These are phyloP conservation scores for Atrina japonica DNA, from an alignment of 2,888 invertebrate species.

Conservation along the genomic window DNA sequence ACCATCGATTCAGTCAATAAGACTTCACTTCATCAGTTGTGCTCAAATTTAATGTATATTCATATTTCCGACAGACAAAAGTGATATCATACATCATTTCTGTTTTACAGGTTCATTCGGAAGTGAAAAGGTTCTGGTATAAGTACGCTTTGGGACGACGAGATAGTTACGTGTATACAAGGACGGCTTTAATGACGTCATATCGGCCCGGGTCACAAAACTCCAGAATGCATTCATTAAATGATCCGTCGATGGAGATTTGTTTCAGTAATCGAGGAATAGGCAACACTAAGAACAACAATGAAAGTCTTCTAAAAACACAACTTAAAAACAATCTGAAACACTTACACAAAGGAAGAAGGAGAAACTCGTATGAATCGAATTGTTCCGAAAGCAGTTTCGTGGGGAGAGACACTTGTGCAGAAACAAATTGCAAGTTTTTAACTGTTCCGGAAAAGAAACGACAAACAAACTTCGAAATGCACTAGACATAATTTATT, in stretches of 20 bases:
- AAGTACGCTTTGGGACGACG: conserved; percentile 38
- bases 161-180: conserved; percentile 40
- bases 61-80: too few relatives aligned
- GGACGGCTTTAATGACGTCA: conserved; percentile 38
- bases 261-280: not conserved
- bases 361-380: not conserved
- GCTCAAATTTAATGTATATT: too few relatives aligned
- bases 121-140: conserved; percentile 37
- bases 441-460: conserved; percentile 9
- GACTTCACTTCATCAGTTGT: too few relatives aligned
- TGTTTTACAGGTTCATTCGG: conserved; percentile 36
- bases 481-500: too few relatives aligned
- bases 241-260: conserved; percentile 15
- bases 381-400: not conserved
- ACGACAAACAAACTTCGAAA: not conserved
- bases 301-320: not conserved
- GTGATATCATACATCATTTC: too few relatives aligned
- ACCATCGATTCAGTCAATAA: too few relatives aligned
- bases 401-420: conserved; percentile 6
- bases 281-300: conserved; percentile 1
- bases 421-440: conserved; percentile 18
- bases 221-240: conserved; percentile 22
- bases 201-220: conserved; percentile 34
- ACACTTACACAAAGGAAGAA: not conserved
- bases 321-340: not conserved